These are phyloP conservation scores for Drosophila demipolita DNA, from an alignment of 2,888 invertebrate genomes.

Conservation along the genomic window DNA sequence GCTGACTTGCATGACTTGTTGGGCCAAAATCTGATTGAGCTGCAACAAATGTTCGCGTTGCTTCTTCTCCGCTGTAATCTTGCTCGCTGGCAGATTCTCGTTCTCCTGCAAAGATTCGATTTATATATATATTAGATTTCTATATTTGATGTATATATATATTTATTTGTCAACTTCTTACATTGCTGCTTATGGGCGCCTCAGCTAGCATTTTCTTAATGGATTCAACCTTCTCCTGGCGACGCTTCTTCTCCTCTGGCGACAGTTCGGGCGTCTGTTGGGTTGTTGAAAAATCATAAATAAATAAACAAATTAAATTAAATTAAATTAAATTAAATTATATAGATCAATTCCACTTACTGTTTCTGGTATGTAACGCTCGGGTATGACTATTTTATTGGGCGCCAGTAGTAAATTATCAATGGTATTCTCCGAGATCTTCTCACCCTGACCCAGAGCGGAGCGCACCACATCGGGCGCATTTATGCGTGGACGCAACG, in stretches of 20 bases:
- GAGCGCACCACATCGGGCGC: slow-evolving; percentile 95
- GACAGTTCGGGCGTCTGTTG: slow-evolving; percentile 92
- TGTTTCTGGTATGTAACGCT: slow-evolving; percentile 96
- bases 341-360: slow-evolving; percentile 82
- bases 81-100: slow-evolving; percentile 87
- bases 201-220: slow-evolving; percentile 96
- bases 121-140: not conserved
- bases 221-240: slow-evolving; percentile 94
- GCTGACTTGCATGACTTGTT: slow-evolving; percentile 97
- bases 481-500: slow-evolving; percentile 90
- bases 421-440: slow-evolving; percentile 90
- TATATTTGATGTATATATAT: not conserved
- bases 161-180: slow-evolving; percentile 57
- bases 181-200: slow-evolving; percentile 85
- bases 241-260: slow-evolving; percentile 93
- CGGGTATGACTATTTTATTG: slow-evolving; percentile 95
- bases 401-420: slow-evolving; percentile 94
- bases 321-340: no score
- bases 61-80: slow-evolving; percentile 93
- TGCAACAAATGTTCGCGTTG: slow-evolving; percentile 95
- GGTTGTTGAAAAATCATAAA: slow-evolving; percentile 20
- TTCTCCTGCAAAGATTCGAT: slow-evolving; percentile 62
- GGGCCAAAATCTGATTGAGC: slow-evolving; percentile 95
- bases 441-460: slow-evolving; percentile 87
- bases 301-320: no score